Conservation (phyloP, 2,113 vertebrate genomes). For the Erinaceus europaeus region DNA sequence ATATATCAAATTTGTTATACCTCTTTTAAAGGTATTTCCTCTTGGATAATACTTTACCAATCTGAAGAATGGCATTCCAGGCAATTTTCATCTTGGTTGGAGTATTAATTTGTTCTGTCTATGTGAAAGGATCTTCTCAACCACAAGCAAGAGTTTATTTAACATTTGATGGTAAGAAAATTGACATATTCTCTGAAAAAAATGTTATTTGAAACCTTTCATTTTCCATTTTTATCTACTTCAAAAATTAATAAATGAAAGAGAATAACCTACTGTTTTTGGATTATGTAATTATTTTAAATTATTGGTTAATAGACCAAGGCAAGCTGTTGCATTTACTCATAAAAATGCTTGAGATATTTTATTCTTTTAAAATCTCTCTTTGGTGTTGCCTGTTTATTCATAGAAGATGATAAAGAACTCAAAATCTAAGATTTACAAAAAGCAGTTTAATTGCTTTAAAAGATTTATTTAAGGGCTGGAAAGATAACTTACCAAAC, state of each 20-base stretch:
- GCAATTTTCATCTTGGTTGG: constrained; percentile 75
- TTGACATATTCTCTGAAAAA: constrained; percentile 70
- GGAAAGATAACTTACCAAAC: too few species aligned
- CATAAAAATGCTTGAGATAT: not conserved
- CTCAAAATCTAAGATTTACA: not conserved
- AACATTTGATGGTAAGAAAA: constrained; percentile 86
- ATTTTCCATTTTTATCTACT: constrained; percentile 25
- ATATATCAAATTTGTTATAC: constrained; percentile 62
- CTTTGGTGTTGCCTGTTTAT: not conserved
- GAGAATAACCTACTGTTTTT: not conserved
- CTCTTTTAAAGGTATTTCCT: constrained; percentile 77
- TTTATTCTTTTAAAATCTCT: not conserved
- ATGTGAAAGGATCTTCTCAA: constrained; percentile 82
- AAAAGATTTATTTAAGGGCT: not conserved
- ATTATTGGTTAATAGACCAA: not conserved
- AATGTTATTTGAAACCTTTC: constrained; percentile 66
- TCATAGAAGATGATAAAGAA: not conserved
- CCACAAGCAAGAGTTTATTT: constrained; percentile 86
- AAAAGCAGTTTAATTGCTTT: not conserved
- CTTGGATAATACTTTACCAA: constrained; percentile 76
- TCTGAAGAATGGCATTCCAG: constrained; percentile 82
- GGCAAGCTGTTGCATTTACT: not conserved
- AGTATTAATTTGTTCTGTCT: constrained; percentile 79
- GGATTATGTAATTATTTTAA: not conserved
- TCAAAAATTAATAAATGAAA: constrained; percentile 31